These are phyloP conservation scores for Caenorhabditis sp. DNA, from an alignment of 2,888 invertebrate genomes.

Conservation along the genomic window DNA sequence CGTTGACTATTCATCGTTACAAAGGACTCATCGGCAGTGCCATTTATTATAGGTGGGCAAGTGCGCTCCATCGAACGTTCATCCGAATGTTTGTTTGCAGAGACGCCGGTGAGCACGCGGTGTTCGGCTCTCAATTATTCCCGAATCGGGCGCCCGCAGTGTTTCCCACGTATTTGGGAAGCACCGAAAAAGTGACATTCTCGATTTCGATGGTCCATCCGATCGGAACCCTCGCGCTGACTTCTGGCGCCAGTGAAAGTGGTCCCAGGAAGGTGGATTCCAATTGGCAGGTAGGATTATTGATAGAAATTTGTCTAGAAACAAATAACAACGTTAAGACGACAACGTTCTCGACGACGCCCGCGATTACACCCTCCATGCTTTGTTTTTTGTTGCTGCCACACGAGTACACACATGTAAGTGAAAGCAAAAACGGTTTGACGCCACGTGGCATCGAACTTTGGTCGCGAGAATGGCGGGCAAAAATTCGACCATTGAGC, in stretches of 20 bases:
- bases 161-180: slow-evolving; percentile 51
- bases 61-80: too few relatives aligned
- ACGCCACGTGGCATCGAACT: background rate
- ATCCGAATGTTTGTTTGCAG: slow-evolving; percentile 26
- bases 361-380: slow-evolving; percentile 56
- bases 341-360: slow-evolving; percentile 58
- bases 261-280: slow-evolving; percentile 49
- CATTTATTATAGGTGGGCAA: slow-evolving; percentile 62
- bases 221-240: slow-evolving; percentile 55
- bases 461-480: background rate
- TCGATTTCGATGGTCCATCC: slow-evolving; percentile 63
- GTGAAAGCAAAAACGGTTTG: background rate
- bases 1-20: slow-evolving; percentile 62
- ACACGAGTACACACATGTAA: slow-evolving; percentile 55
- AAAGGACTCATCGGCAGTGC: slow-evolving; percentile 64
- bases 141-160: slow-evolving; percentile 59
- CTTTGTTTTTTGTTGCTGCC: slow-evolving; percentile 59
- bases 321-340: slow-evolving; percentile 30
- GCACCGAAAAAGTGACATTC: slow-evolving; percentile 55
- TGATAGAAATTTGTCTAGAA: background rate
- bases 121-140: slow-evolving; percentile 60
- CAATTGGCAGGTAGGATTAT: slow-evolving; percentile 60
- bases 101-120: slow-evolving; percentile 68
- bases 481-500: background rate
- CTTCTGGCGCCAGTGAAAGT: slow-evolving; percentile 44